phyloP scores from a whole-genome alignment of 2,113 vertebrate species.

The Theristicus caerulescens region DNA sequence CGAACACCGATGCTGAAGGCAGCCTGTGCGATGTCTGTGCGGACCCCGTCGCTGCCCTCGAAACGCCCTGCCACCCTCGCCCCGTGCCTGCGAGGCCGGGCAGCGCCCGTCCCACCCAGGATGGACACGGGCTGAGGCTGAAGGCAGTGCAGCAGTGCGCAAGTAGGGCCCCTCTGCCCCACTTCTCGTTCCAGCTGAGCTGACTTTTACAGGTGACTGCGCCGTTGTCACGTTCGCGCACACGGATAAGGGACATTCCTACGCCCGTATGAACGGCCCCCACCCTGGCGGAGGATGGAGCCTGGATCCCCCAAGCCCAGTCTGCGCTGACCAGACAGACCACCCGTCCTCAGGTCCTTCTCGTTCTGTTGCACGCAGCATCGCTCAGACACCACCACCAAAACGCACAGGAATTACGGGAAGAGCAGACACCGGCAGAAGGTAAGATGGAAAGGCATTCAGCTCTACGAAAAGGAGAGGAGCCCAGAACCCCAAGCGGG shows the following conservation, averaged over 20 bases:
- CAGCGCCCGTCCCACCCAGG: not conserved
- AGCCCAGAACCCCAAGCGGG: not conserved
- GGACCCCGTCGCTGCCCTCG: not conserved
- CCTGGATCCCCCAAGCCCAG: not conserved
- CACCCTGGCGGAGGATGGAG: not conserved
- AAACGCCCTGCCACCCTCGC: not conserved
- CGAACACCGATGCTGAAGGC: no score
- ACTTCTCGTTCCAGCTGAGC: not conserved
- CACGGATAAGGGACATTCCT: rapidly evolving
- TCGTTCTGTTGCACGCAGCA: rapidly evolving
- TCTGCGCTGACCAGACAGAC: rapidly evolving
- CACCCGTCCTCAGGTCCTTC: rapidly evolving
- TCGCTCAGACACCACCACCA: rapidly evolving
- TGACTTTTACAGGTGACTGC: rapidly evolving
- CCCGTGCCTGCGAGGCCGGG: not conserved
- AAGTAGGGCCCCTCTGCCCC: not conserved
- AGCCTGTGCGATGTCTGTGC: rapidly evolving
- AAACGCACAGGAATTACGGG: rapidly evolving
- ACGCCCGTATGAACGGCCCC: rapidly evolving
- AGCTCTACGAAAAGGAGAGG: not conserved
- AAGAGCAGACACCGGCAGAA: not conserved
- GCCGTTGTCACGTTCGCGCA: rapidly evolving
- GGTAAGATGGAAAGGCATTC: not conserved
- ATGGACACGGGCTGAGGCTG: not conserved
- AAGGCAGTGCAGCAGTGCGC: not conserved